phyloP scores from a whole-genome alignment of 37 sponge, comb jelly and placozoan species.

The Tethya wilhelma region DNA sequence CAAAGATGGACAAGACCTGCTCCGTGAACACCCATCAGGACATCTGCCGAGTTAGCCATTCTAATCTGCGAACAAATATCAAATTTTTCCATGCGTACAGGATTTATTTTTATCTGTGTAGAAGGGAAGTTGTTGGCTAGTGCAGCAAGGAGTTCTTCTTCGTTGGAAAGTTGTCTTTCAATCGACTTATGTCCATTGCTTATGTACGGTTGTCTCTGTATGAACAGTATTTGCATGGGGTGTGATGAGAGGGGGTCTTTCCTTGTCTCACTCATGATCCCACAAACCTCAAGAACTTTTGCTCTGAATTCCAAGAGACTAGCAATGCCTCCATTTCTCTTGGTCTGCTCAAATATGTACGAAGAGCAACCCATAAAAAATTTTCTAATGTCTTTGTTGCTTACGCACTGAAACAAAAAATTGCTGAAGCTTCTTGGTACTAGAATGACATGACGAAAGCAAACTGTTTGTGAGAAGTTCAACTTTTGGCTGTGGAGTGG shows the following conservation, averaged over 20 bases:
- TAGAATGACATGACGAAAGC: too few species aligned
- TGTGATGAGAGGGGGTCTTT: too few species aligned
- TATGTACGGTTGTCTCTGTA: constrained; percentile 50
- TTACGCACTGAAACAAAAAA: too few species aligned
- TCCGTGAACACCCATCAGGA: constrained; percentile 72
- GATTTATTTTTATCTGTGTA: constrained; percentile 1
- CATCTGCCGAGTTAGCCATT: constrained; percentile 47
- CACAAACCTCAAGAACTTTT: neutral
- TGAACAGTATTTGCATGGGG: constrained; percentile 30
- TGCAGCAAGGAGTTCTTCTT: constrained; percentile 23
- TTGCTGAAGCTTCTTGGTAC: too few species aligned
- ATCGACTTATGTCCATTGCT: constrained; percentile 6
- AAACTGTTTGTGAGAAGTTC: too few species aligned
- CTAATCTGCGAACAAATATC: constrained; percentile 63
- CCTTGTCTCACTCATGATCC: neutral
- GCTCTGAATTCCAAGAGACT: neutral
- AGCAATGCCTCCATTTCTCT: too few species aligned
- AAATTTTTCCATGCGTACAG: constrained; percentile 48
- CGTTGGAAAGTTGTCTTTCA: constrained; percentile 44
- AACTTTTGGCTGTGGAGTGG: too few species aligned
- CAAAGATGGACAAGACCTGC: constrained; percentile 73
- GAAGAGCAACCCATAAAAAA: too few species aligned
- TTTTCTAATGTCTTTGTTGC: too few species aligned
- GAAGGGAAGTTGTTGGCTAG: constrained; percentile 24
- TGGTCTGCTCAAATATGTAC: too few species aligned